Evolutionary conservation across 2,888 invertebrate species (phyloP).

Genomic region (Ligdia adustata): DNA sequence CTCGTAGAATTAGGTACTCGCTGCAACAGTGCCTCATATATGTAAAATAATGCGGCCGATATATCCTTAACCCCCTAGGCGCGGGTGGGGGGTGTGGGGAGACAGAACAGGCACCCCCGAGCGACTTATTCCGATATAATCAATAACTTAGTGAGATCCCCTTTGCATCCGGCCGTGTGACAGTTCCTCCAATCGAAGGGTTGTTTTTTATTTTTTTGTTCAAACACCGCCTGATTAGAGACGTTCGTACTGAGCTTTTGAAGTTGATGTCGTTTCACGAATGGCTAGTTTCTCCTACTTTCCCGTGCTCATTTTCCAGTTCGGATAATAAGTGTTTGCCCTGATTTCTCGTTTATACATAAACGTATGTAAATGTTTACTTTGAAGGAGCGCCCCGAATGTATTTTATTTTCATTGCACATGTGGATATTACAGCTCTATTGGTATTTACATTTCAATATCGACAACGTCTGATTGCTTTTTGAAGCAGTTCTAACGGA

Average conservation of each 20-base stretch:
- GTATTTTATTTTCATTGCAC: conserved; percentile 37
- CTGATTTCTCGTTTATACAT: conserved; percentile 55
- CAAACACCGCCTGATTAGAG: conserved; percentile 82
- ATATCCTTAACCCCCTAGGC: conserved; percentile 70
- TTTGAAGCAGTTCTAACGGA: conserved; percentile 30
- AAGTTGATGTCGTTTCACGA: conserved; percentile 70
- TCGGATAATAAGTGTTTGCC: conserved; percentile 65
- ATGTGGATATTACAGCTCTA: conserved; percentile 37
- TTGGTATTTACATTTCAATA: conserved; percentile 40
- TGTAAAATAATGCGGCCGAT: conserved; percentile 83
- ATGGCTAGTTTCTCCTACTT: conserved; percentile 54
- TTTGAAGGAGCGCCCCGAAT: conserved; percentile 32
- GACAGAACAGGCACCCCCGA: conserved; percentile 59
- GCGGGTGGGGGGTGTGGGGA: conserved; percentile 53
- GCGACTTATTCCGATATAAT: conserved; percentile 84
- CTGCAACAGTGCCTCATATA: conserved; percentile 81
- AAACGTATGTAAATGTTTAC: conserved; percentile 57
- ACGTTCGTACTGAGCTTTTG: conserved; percentile 64
- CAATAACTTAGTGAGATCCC: conserved; percentile 84
- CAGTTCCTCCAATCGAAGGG: conserved; percentile 75
- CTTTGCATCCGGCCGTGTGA: conserved; percentile 83
- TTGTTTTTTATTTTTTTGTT: conserved; percentile 73
- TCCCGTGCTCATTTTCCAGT: conserved; percentile 58
- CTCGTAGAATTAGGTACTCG: conserved; percentile 62
- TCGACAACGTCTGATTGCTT: conserved; percentile 36